Conservation (phyloP, 2,113 vertebrate genomes). For the Ginglymostoma cirratum region DNA sequence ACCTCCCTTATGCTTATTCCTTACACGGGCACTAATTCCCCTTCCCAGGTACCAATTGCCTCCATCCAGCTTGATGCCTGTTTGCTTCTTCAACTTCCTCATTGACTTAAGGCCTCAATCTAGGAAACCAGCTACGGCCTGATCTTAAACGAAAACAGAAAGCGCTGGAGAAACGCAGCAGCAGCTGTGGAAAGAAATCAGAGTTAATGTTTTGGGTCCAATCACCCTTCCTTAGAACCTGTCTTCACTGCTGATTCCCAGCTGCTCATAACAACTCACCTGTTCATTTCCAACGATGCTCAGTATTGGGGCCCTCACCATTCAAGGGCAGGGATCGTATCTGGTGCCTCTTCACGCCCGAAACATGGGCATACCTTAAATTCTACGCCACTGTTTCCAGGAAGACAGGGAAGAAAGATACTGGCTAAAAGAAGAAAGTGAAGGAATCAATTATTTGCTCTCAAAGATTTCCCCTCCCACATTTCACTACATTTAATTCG, state of each 20-base stretch:
- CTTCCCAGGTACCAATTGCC: too few species aligned
- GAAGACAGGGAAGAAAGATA: not conserved
- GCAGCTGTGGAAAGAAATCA: too few species aligned
- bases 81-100: too few species aligned
- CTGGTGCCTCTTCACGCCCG: not conserved
- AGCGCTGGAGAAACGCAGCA: too few species aligned
- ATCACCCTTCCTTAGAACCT: too few species aligned
- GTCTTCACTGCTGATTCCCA: not conserved
- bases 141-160: not conserved
- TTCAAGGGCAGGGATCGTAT: not conserved
- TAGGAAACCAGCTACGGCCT: too few species aligned
- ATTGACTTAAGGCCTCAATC: too few species aligned
- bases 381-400: not conserved
- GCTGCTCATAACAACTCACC: not conserved
- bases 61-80: too few species aligned
- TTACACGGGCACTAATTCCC: too few species aligned
- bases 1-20: too few species aligned
- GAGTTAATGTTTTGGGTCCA: too few species aligned
- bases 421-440: not conserved
- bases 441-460: not conserved
- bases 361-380: not conserved
- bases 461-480: not conserved
- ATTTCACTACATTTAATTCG: not conserved
- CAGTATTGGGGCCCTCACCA: not conserved
- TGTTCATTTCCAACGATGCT: too few species aligned